phyloP scores from a whole-genome alignment of 2,797 vertebrate species.

The Ctenopoma multispine region DNA sequence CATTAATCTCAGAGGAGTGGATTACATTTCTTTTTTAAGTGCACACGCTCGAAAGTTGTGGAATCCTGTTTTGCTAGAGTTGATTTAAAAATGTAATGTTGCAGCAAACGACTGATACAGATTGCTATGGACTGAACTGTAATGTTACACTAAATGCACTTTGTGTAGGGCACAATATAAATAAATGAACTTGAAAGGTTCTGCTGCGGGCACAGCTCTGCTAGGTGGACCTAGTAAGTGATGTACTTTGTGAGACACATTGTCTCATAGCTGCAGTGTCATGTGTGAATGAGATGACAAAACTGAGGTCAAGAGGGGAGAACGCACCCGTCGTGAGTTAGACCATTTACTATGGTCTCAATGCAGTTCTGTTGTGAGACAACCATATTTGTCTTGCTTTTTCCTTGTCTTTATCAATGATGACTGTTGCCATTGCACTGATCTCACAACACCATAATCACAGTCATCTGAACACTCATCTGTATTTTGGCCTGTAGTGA shows the following conservation, averaged over 20 bases:
- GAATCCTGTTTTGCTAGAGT: constrained; percentile 15
- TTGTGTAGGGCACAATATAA: constrained; percentile 13
- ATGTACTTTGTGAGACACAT: constrained; percentile 29
- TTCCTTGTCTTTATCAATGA: background rate
- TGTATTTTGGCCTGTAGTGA: background rate
- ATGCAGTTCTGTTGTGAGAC: constrained; percentile 11
- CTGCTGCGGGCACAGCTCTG: constrained; percentile 11
- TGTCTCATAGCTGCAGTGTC: constrained; percentile 26
- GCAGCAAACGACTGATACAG: background rate
- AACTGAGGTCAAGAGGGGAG: constrained; percentile 60
- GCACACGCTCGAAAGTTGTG: constrained; percentile 17
- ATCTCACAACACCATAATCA: constrained; percentile 1
- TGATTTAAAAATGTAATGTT: background rate
- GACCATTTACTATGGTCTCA: constrained; percentile 45
- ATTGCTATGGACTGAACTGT: background rate
- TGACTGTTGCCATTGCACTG: background rate
- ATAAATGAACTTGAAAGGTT: constrained; percentile 42
- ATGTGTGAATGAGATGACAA: constrained; percentile 53
- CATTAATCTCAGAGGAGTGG: constrained; percentile 27
- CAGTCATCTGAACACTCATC: background rate
- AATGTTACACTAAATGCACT: background rate
- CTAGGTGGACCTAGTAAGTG: constrained; percentile 3
- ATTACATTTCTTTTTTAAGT: constrained; percentile 31
- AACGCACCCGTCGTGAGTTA: constrained; percentile 34
- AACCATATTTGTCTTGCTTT: constrained; percentile 1